Conservation (phyloP, 2,888 invertebrate genomes). For the Zelleria hepariella region DNA sequence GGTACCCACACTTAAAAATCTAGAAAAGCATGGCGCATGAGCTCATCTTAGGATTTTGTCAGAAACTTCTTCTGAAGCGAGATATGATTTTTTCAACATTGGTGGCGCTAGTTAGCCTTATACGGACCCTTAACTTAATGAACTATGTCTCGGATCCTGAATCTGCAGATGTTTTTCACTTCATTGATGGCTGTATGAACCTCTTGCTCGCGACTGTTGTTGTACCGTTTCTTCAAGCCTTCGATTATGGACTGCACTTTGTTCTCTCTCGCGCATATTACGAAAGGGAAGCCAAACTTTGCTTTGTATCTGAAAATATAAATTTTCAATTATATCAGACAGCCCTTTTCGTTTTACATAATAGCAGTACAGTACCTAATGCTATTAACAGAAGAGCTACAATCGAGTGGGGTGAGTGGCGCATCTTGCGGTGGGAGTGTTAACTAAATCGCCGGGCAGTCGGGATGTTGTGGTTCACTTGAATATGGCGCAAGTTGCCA, state of each 20-base stretch:
- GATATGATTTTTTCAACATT: no score
- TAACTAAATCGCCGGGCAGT: neutral
- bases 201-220: constrained; percentile 69
- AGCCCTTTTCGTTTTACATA: no score
- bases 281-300: constrained; percentile 79
- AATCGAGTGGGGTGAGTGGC: neutral
- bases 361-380: no score
- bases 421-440: neutral
- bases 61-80: no score
- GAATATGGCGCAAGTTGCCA: neutral
- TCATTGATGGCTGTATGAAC: constrained; percentile 72
- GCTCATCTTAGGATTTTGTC: no score
- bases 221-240: constrained; percentile 65
- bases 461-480: neutral
- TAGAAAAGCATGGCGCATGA: no score
- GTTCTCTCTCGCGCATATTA: constrained; percentile 77
- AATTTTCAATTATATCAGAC: no score
- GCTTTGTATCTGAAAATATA: constrained; percentile 73
- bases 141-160: constrained; percentile 72
- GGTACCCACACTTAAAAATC: no score
- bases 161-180: constrained; percentile 77
- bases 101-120: no score
- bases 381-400: neutral
- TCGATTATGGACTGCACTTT: constrained; percentile 71
- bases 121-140: neutral